Base-by-base conservation (phyloP, 2,797 vertebrate species). In the Hippoglossus hippoglossus region DNA sequence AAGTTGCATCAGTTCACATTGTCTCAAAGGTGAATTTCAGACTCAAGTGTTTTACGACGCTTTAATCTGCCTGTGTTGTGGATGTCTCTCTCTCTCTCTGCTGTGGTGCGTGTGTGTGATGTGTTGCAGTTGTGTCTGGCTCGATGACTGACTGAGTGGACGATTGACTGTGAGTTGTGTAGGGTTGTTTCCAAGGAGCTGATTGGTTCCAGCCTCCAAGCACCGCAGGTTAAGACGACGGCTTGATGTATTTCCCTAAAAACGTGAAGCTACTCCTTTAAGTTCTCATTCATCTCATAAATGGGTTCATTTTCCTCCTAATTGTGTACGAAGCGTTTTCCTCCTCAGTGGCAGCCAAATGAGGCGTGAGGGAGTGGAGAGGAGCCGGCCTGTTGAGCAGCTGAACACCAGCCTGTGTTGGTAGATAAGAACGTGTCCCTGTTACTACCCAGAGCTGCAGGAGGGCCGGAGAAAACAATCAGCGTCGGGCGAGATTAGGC, bases 351-450 rank as follows among this genome's bases (percentile, higher is more conserved):
- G 41, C 41, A 46, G 44, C 16, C 7, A 46, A 31, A 25, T 55
- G 61, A 58, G n/a, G n/a, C 8, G 47, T 3, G 31, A 68, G 57
- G 39, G 65, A 34, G 16, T 5, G 1, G 62, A 31, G 28, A 31
- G 28, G 28, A 74, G 39, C 21, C 2, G 49, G 44, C 41, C 64
- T 67, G 64, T 44, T 77, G 73, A 73, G 62, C 60, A 66, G 73
- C 51, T 75, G 67, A 41, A 68, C 64, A 80, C 55, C 69, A 75
- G 66, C 51, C 71, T 83, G 77, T 53, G 63, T 60, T 74, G 19
- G 51, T 5, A 89, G 89, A 92, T 90, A 90, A 90, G 69, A 77
- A 62, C 46, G 36, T 36, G 61, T 77, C 24, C 28, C 64, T 78
- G 67, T 70, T 73, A 67, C 79, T 84, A 52, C 82, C 79, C 80